Percentiles rank a stretch among this genome's conserved stretches.
phyloP scores from a whole-genome alignment of 1,140 invertebrate genomes.

The Agraylea sexmaculata region DNA sequence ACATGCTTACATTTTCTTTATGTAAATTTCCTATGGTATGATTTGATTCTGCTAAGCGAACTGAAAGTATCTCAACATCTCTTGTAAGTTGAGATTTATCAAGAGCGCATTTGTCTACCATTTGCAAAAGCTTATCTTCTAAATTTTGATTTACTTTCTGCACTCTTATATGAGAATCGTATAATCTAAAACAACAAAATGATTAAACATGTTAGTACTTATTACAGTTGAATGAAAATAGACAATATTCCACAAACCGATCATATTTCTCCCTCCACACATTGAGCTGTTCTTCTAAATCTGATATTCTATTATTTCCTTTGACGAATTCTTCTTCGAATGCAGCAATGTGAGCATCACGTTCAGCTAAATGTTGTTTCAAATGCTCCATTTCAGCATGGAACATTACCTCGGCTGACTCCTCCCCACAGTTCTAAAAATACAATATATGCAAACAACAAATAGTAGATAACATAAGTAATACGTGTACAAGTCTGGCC shows the following conservation, averaged over 20 bases:
- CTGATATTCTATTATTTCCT: slow-evolving; percentile 63
- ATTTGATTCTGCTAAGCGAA: slow-evolving; percentile 78
- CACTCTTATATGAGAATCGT: slow-evolving; percentile 86
- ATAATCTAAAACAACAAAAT: slow-evolving; percentile 50
- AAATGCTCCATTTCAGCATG: slow-evolving; percentile 81
- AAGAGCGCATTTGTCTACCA: slow-evolving; percentile 86
- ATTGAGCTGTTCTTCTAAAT: slow-evolving; percentile 71
- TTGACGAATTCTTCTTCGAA: slow-evolving; percentile 78
- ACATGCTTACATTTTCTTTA: slow-evolving; percentile 76
- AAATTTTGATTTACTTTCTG: slow-evolving; percentile 92
- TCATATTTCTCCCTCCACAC: slow-evolving; percentile 89
- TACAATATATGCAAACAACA: no score
- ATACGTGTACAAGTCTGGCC: no score
- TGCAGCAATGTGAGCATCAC: slow-evolving; percentile 69
- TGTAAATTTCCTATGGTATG: slow-evolving; percentile 75
- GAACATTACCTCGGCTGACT: slow-evolving; percentile 51
- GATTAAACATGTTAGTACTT: no score
- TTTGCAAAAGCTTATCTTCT: slow-evolving; percentile 86
- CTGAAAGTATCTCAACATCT: slow-evolving; percentile 77
- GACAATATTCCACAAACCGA: slow-evolving; percentile 39
- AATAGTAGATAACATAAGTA: no score
- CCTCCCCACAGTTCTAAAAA: slow-evolving; percentile 33
- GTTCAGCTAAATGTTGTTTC: slow-evolving; percentile 64
- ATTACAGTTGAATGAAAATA: background rate
- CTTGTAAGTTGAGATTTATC: slow-evolving; percentile 79